Conservation (phyloP, 2,888 invertebrate species). For the Macrosoma leucophasiata region DNA sequence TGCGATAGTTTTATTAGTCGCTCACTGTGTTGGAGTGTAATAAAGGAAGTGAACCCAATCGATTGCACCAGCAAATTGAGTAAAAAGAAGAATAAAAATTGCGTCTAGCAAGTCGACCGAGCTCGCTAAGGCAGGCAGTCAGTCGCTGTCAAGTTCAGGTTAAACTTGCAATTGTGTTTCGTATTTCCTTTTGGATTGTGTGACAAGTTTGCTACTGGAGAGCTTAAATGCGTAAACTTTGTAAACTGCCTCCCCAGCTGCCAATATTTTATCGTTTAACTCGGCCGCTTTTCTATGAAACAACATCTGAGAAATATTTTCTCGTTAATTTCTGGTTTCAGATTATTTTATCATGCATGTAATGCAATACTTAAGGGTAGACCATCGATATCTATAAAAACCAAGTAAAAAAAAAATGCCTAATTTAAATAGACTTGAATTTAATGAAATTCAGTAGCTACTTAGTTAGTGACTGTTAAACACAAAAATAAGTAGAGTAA, state of each 20-base stretch:
- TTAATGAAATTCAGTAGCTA: too few species aligned
- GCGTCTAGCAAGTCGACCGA: slow-evolving; percentile 30
- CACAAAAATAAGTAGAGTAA: too few species aligned
- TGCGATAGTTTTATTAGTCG: too few species aligned
- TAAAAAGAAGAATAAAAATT: slow-evolving; percentile 29
- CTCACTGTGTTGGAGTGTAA: too few species aligned
- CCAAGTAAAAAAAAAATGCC: too few species aligned
- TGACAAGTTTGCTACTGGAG: slow-evolving; percentile 21
- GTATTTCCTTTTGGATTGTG: slow-evolving; percentile 37
- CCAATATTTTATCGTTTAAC: slow-evolving; percentile 10
- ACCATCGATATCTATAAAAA: too few species aligned
- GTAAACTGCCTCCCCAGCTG: slow-evolving; percentile 15
- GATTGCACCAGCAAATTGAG: slow-evolving; percentile 25
- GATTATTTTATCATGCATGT: too few species aligned
- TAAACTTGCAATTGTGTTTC: slow-evolving; percentile 44
- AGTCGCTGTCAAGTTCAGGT: slow-evolving; percentile 58
- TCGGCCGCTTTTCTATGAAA: slow-evolving; percentile 4
- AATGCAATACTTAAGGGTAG: too few species aligned
- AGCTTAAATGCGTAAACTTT: slow-evolving; percentile 19
- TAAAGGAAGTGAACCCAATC: slow-evolving; percentile 24
- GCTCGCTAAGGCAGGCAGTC: slow-evolving; percentile 35
- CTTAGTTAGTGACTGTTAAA: too few species aligned
- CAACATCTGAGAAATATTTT: neutral
- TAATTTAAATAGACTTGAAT: too few species aligned
- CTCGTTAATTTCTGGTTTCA: too few species aligned